Conservation (phyloP, 2,113 vertebrate species). For the Ailuropoda melanoleuca region DNA sequence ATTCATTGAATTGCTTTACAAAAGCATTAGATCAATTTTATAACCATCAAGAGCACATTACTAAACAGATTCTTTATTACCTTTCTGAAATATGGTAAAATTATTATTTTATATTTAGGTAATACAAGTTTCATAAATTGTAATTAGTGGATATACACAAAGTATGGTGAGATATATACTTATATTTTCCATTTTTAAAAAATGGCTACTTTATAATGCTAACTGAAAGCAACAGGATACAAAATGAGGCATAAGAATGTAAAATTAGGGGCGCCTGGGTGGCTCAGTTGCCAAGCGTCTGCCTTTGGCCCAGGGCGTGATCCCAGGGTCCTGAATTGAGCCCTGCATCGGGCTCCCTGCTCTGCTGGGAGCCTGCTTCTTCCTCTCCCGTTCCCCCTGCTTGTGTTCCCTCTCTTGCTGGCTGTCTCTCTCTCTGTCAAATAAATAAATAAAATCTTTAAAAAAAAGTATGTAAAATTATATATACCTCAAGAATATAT, state of each 20-base stretch:
- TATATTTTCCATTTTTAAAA: conserved; percentile 6
- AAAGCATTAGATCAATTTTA: neutral
- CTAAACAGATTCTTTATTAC: neutral
- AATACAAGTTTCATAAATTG: neutral
- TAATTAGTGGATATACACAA: neutral
- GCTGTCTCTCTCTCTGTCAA: too few relatives aligned
- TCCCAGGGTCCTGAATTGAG: too few relatives aligned
- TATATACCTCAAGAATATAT: neutral
- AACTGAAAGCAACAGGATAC: neutral
- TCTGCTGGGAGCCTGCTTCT: too few relatives aligned
- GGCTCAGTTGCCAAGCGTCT: too few relatives aligned
- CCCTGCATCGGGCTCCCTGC: too few relatives aligned
- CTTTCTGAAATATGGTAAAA: neutral
- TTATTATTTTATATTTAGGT: conserved; percentile 9
- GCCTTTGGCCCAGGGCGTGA: too few relatives aligned
- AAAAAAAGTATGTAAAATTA: neutral
- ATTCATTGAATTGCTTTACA: neutral
- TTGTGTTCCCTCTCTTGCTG: too few relatives aligned
- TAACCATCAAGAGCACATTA: neutral
- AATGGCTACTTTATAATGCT: conserved; percentile 7
- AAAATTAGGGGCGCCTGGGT: neutral
- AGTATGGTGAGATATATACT: neutral
- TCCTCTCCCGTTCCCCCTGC: too few relatives aligned
- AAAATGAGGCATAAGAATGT: neutral
- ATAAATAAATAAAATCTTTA: too few relatives aligned